Base-by-base conservation (phyloP, 2,888 invertebrate genomes). In the Agrilus biguttatus region DNA sequence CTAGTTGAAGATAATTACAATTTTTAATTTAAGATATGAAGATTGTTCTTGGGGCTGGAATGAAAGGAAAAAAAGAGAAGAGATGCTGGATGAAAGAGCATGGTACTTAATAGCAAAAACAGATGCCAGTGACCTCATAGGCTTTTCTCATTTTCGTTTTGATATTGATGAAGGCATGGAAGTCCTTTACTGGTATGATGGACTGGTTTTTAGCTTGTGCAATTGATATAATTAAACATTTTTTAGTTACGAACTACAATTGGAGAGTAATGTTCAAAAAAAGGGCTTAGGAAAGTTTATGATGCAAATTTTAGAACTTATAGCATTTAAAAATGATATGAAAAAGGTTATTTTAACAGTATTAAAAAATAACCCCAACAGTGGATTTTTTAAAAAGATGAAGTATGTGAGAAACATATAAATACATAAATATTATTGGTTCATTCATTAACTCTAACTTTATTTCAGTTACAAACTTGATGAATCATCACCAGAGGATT, bases 171-270 rank as follows among this genome's bases (percentile, higher is more conserved):
- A 77, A 60, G 83, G 80, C 13, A 69, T 76, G 40, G 79, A 80
- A 57, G 86, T 87, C 6, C 62, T 88, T 7, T 88, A 87, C 63
- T 84, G 85, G 84, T 84, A 63, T 67, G 67, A 59, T 33, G 33
- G 2, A 4, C 17, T 17, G 17, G 3, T 3, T 17, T 17, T 17
- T 39, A 35, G 8, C 36, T 14, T 33, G 4, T 10, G 14, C 6
- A 40, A 12, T 38, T 32, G 1, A 14, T 21, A 21, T 21, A 21
- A 5, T 21, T 21, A 21, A 21, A 21, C n/a, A 7, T 21, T 2
- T 62, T 63, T 46, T 63, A 88, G 89, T 63, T 93, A 92, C 68
- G 92, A 92, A 65, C 73, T 92, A 49, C 92, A 93, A 65, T 70
- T 92, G 52, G 82, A 82, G 58, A 65, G 74, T 40, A 68, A 67